Conservation (phyloP, 2,113 vertebrate species). For the Rhinoderma darwinii region DNA sequence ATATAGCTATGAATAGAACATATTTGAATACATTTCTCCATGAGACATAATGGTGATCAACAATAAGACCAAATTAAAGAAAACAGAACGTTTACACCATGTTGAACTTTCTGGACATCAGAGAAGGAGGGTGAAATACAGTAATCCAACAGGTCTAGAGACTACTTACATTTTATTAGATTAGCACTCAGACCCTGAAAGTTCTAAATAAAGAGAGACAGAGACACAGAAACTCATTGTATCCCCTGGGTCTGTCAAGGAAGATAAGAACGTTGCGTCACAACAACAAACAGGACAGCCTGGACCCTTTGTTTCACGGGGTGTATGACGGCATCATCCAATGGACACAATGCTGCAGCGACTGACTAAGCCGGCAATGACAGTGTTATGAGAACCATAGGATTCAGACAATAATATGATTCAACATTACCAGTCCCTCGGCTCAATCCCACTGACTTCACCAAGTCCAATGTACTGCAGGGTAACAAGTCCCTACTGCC, state of each 20-base stretch:
- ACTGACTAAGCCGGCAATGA: neutral
- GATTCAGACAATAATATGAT: slow-evolving; percentile 25
- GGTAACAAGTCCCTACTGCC: neutral
- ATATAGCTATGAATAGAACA: neutral
- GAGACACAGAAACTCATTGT: slow-evolving; percentile 4
- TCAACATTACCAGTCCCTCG: neutral
- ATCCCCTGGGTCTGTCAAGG: neutral
- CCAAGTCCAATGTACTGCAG: neutral
- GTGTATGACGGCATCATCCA: neutral
- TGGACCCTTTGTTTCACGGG: neutral
- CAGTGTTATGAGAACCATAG: slow-evolving; percentile 8
- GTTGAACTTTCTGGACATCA: neutral
- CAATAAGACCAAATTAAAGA: neutral
- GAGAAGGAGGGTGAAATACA: neutral
- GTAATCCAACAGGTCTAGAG: neutral
- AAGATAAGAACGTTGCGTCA: slow-evolving; percentile 9
- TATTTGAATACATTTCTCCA: neutral
- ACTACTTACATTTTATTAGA: slow-evolving; percentile 1
- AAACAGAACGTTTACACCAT: neutral
- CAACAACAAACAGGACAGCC: neutral
- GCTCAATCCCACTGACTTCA: neutral
- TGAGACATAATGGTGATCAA: neutral
- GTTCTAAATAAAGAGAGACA: slow-evolving; percentile 16
- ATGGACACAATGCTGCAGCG: slow-evolving; percentile 11
- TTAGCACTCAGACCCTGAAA: neutral